Conservation (phyloP, 2,113 vertebrate genomes). For the Cyanistes caeruleus region DNA sequence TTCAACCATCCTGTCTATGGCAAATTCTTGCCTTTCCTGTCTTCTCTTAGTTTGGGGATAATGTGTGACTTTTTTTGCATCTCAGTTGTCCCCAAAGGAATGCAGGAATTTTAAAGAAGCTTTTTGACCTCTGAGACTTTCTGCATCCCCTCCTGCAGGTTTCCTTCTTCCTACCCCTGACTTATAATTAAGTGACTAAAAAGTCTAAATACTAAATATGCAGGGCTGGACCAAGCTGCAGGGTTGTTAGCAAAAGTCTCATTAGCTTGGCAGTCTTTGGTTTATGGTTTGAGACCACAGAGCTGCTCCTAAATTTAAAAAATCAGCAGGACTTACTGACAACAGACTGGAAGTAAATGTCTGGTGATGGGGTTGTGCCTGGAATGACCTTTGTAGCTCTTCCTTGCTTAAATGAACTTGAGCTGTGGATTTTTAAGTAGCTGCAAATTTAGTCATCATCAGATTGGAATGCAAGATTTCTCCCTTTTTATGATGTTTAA, state of each 20-base stretch:
- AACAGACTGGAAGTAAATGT: neutral
- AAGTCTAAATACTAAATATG: neutral
- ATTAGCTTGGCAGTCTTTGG: neutral
- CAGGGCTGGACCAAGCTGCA: neutral
- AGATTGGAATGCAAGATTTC: rapidly evolving
- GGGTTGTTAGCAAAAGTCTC: neutral
- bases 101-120: neutral
- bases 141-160: rapidly evolving
- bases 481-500: neutral
- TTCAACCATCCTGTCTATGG: rapidly evolving
- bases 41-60: neutral
- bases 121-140: neutral
- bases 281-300: neutral
- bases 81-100: neutral
- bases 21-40: neutral
- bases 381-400: neutral
- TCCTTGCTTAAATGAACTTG: neutral
- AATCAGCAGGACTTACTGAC: neutral
- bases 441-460: neutral
- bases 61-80: neutral
- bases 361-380: neutral
- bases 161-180: neutral
- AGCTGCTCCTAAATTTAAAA: neutral
- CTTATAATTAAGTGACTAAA: neutral
- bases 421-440: neutral